Evolutionary conservation across 2,797 vertebrate species (phyloP), one percentile per base, ranked within the genome.

Genomic region (Neosilurus mollespiculum): DNA sequence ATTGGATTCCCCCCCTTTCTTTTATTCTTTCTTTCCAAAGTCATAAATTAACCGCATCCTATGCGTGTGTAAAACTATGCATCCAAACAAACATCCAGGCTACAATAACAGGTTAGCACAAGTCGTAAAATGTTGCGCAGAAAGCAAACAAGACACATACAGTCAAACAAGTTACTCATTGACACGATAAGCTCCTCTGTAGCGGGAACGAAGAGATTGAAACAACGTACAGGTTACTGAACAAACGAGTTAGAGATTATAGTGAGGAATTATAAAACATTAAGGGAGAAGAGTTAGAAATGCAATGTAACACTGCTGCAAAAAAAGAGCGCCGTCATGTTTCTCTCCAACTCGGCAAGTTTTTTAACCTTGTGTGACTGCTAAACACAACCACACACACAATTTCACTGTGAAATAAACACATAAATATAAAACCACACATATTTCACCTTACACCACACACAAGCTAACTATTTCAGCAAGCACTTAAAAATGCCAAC

Each of bases 151-250:
- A 2, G 12, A 12, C 7, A 56, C 2, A 56, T 56, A 16, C 16
- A 56, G 43, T 56, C 51, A 73, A 71, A n/a, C 53, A 18, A 59
- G 34, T 64, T 64, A 78, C n/a, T 64, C 15, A 78, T 59, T 76
- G 37, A 78, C 59, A 16, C 51, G 9, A 0, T 51, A 2, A 51
- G n/a, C 59, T 5, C 20, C 20, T 22, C 12, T 43, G 9, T 10
- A 58, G 8, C 11, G 10, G 34, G 26, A 73, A 37, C 3, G 16
- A 8, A 0, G 14, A 18, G 20, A 18, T 61, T n/a, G n/a, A n/a
- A 49, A 49, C 11, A 61, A 59, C 9, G 30, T 59, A 34, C 58
- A 77, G 43, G 24, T 34, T 20, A 1, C 8, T 30, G 30, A 15
- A 37, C 14, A 73, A 20, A 26, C 18, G 24, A 26, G 34, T 1